phyloP scores from a whole-genome alignment of 2,888 invertebrate species.

The Nycteola revayana region DNA sequence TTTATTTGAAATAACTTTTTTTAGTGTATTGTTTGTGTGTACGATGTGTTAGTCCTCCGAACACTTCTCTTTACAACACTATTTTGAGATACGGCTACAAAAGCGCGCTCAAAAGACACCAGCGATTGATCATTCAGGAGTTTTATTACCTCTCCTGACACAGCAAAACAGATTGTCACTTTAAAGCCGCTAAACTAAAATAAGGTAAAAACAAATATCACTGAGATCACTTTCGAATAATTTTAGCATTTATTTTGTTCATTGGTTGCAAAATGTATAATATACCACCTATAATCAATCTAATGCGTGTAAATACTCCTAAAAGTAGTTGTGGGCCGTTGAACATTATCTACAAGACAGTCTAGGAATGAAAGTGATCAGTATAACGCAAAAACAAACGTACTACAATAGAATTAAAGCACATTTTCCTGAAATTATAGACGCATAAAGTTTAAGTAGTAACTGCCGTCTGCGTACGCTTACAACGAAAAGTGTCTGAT shows the following conservation, averaged over 20 bases:
- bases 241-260: constrained; percentile 17
- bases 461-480: constrained; percentile 29
- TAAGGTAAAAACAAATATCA: constrained; percentile 1
- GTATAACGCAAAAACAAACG: constrained; percentile 24
- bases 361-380: constrained; percentile 31
- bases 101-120: constrained; percentile 26
- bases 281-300: constrained; percentile 34
- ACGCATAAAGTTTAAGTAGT: constrained; percentile 31
- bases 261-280: constrained; percentile 19
- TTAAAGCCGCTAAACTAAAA: constrained; percentile 10
- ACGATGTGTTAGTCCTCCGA: constrained; percentile 29
- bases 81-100: constrained; percentile 28
- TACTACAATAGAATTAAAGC: constrained; percentile 19
- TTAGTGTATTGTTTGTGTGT: constrained; percentile 40
- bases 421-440: constrained; percentile 27
- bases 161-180: constrained; percentile 11
- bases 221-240: no score
- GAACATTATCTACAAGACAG: constrained; percentile 34
- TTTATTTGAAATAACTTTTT: constrained; percentile 46
- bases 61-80: constrained; percentile 34
- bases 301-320: constrained; percentile 31
- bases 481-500: constrained; percentile 24
- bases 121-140: constrained; percentile 17
- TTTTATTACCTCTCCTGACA: constrained; percentile 26
- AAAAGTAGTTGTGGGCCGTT: constrained; percentile 30